Evolutionary conservation across 2,888 invertebrate genomes (phyloP), one percentile per base, ranked within the genome.

Genomic region (Lydus trimaculatus): DNA sequence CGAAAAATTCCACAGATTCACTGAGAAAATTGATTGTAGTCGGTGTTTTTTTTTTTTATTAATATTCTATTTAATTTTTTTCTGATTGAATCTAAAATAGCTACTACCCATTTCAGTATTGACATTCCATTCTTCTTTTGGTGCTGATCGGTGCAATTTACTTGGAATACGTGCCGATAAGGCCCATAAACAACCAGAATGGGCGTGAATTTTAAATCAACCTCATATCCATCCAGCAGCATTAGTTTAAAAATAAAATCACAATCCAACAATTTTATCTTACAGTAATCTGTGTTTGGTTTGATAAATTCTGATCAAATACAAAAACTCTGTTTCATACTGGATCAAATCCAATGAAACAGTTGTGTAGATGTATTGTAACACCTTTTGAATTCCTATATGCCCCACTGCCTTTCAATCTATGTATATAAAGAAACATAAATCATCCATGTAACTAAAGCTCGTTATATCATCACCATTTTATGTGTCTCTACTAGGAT

Each of bases 381-480:
- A n/a, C 11, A 58, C 58, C 58, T 58, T 58, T 58, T 31, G 58
- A 25, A 2, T 25, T 11, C 23, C 23, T 58, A 31, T n/a, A 20
- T 17, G 1, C 8, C 3, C 33, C 1, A 5, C 33, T 31, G 28
- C 0, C 28, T 58, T 58, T 58, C 58, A 58, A 58, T 58, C n/a
- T n/a, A n/a, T n/a, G n/a, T n/a, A 58, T 31, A 31, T n/a, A 28
- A 28, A 31, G 17, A 43, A 43, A 43, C 33, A 60, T 60, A 31
- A 60, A 60, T 60, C 60, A 60, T 28, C 60, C 6, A n/a, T n/a
- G n/a, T 60, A 36, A n/a, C 31, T 60, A 60, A 33, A 60, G 61
- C 64, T 64, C 39, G 69, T 66, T 70, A 61, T 66, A 39, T 48
- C 36, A 61, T 69, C 66, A 60, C 36, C 15, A 5, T 39, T 69